Base-by-base conservation (phyloP, 2,797 vertebrate species). In the Zenarchopterus dispar region DNA sequence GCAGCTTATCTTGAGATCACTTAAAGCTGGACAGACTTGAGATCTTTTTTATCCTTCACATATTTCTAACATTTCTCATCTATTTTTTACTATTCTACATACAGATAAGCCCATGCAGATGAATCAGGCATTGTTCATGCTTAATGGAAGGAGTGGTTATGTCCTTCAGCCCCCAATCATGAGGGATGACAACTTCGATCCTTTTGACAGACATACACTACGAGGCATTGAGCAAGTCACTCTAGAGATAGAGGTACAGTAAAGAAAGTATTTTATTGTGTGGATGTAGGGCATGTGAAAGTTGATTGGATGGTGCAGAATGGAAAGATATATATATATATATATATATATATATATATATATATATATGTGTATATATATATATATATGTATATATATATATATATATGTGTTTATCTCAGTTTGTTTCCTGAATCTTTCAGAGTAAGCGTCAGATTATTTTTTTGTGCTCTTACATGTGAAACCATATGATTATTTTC, bases 91-190 rank as follows among this genome's bases (percentile, higher is more conserved):
- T 15, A 6, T 8, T 53, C 16, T 4, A 1, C 1, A 0, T 62
- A 26, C 89, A 99, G 98, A 99, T 78, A 99, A 99, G 78, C 97
- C 97, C 59, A 99, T 99, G 98, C 98, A 99, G 93, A 97, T 99
- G 97, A 99, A 99, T 88, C 98, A 99, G 92, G 96, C 98, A 10
- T 88, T 99, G 63, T 99, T 99, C 89, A 94, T 96, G 94, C 88
- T 96, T 22, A 97, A 95, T 0, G 97, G 97, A 11, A 91, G 92
- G 71, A 97, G 96, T 0, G 98, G 98, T 36, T 99, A 97, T 0
- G 96, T 98, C 67, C 91, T 98, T 70, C 97, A 99, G 88, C 96
- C 97, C 0, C 17, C 89, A 70, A 94, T 96, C 90, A 99, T 99
- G 98, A 93, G 98, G 58, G 97, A 99, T 0, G 97, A 99, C 46